Conservation (phyloP, 1,140 invertebrate genomes). For the Arion vulgaris region DNA sequence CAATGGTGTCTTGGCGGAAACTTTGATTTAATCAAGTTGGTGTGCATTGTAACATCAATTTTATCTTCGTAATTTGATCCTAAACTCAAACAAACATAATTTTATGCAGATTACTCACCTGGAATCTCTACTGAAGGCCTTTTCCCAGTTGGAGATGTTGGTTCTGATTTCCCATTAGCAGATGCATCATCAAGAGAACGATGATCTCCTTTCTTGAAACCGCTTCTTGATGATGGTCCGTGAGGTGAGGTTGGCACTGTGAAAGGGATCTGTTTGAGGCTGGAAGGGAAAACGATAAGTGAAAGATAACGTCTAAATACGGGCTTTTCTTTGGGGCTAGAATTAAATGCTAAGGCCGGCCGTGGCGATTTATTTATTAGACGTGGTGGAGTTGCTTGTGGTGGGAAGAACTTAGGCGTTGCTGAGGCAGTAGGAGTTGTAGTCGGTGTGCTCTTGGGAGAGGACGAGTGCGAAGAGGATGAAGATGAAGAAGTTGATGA, state of each 20-base stretch:
- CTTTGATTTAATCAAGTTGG: too few species aligned
- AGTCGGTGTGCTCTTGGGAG: not conserved
- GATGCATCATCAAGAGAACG: constrained; percentile 45
- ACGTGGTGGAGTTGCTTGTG: not conserved
- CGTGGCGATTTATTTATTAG: not conserved
- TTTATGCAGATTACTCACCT: too few species aligned
- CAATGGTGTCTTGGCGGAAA: too few species aligned
- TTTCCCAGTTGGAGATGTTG: constrained; percentile 59
- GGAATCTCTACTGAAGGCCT: constrained; percentile 67
- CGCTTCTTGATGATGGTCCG: constrained; percentile 33
- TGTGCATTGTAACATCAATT: too few species aligned
- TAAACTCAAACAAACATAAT: too few species aligned
- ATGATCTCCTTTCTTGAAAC: constrained; percentile 44
- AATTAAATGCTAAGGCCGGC: not conserved
- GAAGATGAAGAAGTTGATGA: not conserved
- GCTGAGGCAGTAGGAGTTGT: not conserved
- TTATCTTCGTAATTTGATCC: too few species aligned
- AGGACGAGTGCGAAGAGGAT: constrained; percentile 18
- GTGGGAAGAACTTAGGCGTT: not conserved
- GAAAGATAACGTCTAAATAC: constrained; percentile 56
- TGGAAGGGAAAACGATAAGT: constrained; percentile 63
- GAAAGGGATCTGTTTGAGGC: constrained; percentile 67
- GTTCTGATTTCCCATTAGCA: constrained; percentile 55
- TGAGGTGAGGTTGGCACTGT: constrained; percentile 57
- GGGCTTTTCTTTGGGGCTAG: constrained; percentile 24